Evolutionary conservation across 1,140 invertebrate genomes (phyloP).

Genomic region (Drosophila trapezifrons): DNA sequence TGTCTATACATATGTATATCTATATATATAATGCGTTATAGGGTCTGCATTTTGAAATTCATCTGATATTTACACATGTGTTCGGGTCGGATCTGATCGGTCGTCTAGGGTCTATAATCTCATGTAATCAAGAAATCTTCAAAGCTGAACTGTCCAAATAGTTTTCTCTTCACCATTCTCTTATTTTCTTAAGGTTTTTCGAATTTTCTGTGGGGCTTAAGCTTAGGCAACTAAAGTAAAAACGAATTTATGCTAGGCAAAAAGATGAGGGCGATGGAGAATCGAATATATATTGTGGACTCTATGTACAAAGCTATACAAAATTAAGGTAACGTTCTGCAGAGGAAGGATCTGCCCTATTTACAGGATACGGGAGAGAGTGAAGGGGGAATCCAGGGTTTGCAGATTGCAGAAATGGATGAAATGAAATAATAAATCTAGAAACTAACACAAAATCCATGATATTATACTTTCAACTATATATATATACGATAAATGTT

Average conservation of each 20-base stretch:
- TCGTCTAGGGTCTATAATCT: slow-evolving; percentile 66
- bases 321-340: slow-evolving; percentile 45
- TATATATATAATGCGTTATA: slow-evolving; percentile 33
- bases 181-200: slow-evolving; percentile 5
- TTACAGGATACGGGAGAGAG: slow-evolving; percentile 18
- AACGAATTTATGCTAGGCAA: slow-evolving; percentile 34
- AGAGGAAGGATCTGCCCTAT: slow-evolving; percentile 26
- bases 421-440: slow-evolving; percentile 18
- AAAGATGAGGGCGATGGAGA: slow-evolving; percentile 9
- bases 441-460: slow-evolving; percentile 38
- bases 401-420: slow-evolving; percentile 7
- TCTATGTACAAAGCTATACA: slow-evolving; percentile 57
- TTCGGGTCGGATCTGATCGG: slow-evolving; percentile 15
- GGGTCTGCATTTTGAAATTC: slow-evolving; percentile 45
- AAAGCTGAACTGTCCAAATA: slow-evolving; percentile 34
- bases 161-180: slow-evolving; percentile 6
- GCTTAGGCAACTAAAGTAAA: slow-evolving; percentile 42
- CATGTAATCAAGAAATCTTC: slow-evolving; percentile 47
- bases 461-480: slow-evolving; percentile 20
- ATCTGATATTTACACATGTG: slow-evolving; percentile 52
- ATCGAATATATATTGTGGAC: slow-evolving; percentile 18
- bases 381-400: slow-evolving; percentile 12
- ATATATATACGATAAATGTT: slow-evolving; percentile 27
- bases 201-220: neutral
- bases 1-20: slow-evolving; percentile 61